Percentiles rank a stretch among this genome's conserved stretches.
phyloP scores from a whole-genome alignment of 2,888 invertebrate genomes.

The Catotricha subobsoleta region DNA sequence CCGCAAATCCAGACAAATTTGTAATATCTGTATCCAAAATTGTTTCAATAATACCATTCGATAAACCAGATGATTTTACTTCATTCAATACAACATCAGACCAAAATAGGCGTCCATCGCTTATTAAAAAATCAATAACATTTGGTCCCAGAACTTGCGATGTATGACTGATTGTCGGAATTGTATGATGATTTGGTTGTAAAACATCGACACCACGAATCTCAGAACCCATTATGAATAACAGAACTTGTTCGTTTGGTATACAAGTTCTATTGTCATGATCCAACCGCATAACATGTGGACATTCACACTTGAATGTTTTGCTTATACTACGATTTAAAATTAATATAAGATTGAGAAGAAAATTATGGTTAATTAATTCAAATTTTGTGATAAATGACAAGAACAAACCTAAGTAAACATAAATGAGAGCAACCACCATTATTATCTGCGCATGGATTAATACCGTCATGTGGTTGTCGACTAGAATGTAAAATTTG shows the following conservation, averaged over 20 bases:
- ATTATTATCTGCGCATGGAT: conserved; percentile 52
- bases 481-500: conserved; percentile 63
- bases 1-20: conserved; percentile 42
- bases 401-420: conserved; percentile 39
- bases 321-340: conserved; percentile 34
- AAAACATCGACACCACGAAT: conserved; percentile 68
- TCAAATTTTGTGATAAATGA: too few species aligned
- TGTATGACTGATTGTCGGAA: conserved; percentile 54
- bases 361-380: too few species aligned
- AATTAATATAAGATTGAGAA: conserved; percentile 1
- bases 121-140: conserved; percentile 50
- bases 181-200: conserved; percentile 56
- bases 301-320: conserved; percentile 59
- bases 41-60: conserved; percentile 48
- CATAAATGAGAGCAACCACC: conserved; percentile 71
- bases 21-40: conserved; percentile 50
- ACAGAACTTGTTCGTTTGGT: conserved; percentile 61
- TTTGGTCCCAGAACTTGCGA: conserved; percentile 33
- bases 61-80: conserved; percentile 48
- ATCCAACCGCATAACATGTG: conserved; percentile 66
- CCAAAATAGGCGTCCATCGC: conserved; percentile 55
- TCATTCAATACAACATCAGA: conserved; percentile 57
- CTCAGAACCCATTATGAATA: conserved; percentile 57
- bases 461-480: conserved; percentile 38
- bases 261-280: conserved; percentile 36